Evolutionary conservation across 2,888 invertebrate genomes (phyloP), one percentile per base, ranked within the genome.

Genomic region (Trimorus sp.): DNA sequence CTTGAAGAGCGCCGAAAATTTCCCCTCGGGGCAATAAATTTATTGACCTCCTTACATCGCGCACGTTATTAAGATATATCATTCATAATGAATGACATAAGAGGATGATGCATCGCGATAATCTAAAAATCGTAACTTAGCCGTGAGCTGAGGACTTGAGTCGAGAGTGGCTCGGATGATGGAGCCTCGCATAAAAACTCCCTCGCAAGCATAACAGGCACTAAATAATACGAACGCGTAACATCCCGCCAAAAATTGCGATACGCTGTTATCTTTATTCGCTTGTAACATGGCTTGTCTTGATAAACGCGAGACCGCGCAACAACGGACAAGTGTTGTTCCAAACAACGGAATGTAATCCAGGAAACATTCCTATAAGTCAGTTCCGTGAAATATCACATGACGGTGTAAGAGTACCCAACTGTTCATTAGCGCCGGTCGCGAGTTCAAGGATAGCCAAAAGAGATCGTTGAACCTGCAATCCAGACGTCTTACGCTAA

Each of bases 321-420:
- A 69, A 68, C 78, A 78, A 70, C 82, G 74, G 82, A 78, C 74
- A 78, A 77, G 74, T 78, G 82, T 71, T 73, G 77, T 78, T 69
- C 45, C 65, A 74, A 73, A 77, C 77, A 77, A 77, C 74, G 82
- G 77, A 78, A 78, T 77, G 74, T 70, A 74, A 82, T 82, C 69
- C 81, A 77, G 77, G 74, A 82, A 82, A 82, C 81, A 82, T 82
- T 82, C 81, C 81, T 73, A 75, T 82, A 82, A 82, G 82, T 77
- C 68, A 71, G 76, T 78, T 82, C 78, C 74, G 68, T 82, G 78
- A 82, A 82, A 78, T 82, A 77, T 78, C 73, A 82, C 82, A 74
- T 66, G 78, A 78, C 78, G 62, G 63, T 51, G 54, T 77, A 77
- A 71, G 76, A 81, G 81, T 81, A 75, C 65, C 65, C 81, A 81